Evolutionary conservation across 2,888 invertebrate species (phyloP).

Genomic region (Dolomedes plantarius): DNA sequence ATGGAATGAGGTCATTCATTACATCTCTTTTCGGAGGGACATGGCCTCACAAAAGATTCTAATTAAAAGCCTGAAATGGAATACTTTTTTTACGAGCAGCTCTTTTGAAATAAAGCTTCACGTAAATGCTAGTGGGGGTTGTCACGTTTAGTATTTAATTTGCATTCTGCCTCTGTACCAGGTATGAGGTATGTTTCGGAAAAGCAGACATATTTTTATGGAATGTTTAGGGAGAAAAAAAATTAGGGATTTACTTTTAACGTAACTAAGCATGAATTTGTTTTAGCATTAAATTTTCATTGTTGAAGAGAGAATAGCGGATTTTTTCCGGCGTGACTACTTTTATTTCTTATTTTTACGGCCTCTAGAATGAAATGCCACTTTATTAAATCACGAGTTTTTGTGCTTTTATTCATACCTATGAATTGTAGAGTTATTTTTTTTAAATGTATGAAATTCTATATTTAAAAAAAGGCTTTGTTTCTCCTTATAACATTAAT

Average conservation of each 20-base stretch:
- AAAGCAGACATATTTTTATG: neutral
- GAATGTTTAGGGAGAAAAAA: neutral
- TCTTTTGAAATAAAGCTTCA: neutral
- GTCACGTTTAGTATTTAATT: neutral
- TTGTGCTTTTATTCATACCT: too few relatives aligned
- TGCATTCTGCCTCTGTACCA: neutral
- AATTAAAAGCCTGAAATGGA: neutral
- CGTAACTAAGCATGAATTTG: too few relatives aligned
- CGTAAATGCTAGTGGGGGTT: neutral
- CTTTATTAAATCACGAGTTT: too few relatives aligned
- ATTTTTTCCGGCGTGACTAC: too few relatives aligned
- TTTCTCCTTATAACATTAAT: too few relatives aligned
- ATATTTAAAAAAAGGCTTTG: too few relatives aligned
- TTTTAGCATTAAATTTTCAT: too few relatives aligned
- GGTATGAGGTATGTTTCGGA: neutral
- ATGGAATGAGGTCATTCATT: neutral
- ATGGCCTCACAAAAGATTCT: neutral
- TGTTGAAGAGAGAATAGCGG: too few relatives aligned
- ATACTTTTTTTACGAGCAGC: neutral
- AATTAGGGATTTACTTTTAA: neutral
- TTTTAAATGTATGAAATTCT: too few relatives aligned
- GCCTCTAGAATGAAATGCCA: too few relatives aligned
- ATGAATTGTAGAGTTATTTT: too few relatives aligned
- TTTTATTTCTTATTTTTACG: too few relatives aligned
- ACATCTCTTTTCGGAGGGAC: neutral